Base-by-base conservation (phyloP, 2,113 vertebrate species). In the Pterophyllum scalare region DNA sequence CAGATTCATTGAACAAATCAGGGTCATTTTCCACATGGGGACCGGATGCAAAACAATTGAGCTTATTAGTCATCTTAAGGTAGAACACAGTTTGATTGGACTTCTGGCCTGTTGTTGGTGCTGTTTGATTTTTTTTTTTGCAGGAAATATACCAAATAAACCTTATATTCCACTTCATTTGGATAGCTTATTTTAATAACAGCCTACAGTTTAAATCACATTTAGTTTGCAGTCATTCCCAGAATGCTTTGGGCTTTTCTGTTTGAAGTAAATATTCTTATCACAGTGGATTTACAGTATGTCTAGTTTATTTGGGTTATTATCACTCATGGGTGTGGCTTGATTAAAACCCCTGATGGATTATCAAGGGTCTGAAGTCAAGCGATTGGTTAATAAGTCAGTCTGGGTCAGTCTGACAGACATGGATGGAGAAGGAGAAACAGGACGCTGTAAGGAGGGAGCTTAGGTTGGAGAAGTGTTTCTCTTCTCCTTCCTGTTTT, bases 401-500 rank as follows among this genome's bases (percentile, higher is more conserved):
- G 74, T 84, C 12, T 46, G 72, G 56, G 67, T 72, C 46, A 52
- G 26, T 56, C 7, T n/a, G 43, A 46, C 24, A 28, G 43, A 52
- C 54, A 38, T 3, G 4, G 40, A n/a, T 7, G 38, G 19, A 40
- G 62, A 40, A 17, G 28, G 46, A 72, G 46, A 72, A 72, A 54
- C 19, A n/a, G 67, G 67, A 49, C 52, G 52, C 52, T 9, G 74
- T 38, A 6, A 38, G 52, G 9, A 70, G 52, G 31, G 59, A 46
- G 75, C 26, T 31, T 31, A 12, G 28, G 24, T 62, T 62, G 74
- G 38, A 77, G n/a, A 33, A 64, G 75, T 19, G 81, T 57, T 65
- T 59, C 60, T 20, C 62, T 60, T 76, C 79, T 79, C 38, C 54
- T 62, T 35, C 79, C 38, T 62, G 84, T 81, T 77, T 65, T 43